phyloP scores from a whole-genome alignment of 53 echinoderm and acorn worm species.

The Apostichopus leukothele region DNA sequence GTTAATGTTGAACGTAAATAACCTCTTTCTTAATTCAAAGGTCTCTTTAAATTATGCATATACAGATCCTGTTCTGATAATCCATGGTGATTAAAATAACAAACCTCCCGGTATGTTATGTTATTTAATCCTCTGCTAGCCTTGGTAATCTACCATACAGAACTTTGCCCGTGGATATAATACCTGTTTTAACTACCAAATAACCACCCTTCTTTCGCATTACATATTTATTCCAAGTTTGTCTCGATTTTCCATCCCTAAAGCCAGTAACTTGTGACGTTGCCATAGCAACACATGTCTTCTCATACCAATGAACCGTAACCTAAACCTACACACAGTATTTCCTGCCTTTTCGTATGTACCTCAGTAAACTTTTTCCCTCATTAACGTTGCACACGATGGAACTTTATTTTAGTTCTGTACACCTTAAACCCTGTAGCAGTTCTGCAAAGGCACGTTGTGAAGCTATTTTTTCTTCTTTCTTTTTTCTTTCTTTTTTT shows the following conservation, averaged over 20 bases:
- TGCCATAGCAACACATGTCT: conserved; percentile 11
- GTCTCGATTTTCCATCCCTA: conserved; percentile 26
- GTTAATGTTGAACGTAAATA: background rate
- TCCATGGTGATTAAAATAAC: background rate
- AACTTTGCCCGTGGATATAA: conserved; percentile 24
- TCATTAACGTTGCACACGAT: background rate
- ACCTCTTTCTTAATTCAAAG: conserved; percentile 11
- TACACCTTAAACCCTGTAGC: conserved; percentile 22
- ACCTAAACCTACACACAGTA: background rate
- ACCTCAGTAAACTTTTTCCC: conserved; percentile 20
- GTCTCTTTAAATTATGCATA: conserved; percentile 26
- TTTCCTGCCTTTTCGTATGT: background rate
- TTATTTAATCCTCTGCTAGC: conserved; percentile 17
- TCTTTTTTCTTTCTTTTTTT: background rate
- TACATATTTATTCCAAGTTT: conserved; percentile 8
- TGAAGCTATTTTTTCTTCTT: background rate
- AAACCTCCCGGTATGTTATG: conserved; percentile 35
- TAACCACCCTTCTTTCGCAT: conserved; percentile 8
- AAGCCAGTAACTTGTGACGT: background rate
- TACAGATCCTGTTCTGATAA: background rate
- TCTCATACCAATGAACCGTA: conserved; percentile 16
- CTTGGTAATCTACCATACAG: background rate
- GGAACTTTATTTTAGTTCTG: conserved; percentile 27
- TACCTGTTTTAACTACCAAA: conserved; percentile 29
- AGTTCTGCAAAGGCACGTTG: conserved; percentile 34